These are phyloP conservation scores for Spilogale gracilis DNA, from an alignment of 2,113 vertebrate species.

Conservation along the genomic window DNA sequence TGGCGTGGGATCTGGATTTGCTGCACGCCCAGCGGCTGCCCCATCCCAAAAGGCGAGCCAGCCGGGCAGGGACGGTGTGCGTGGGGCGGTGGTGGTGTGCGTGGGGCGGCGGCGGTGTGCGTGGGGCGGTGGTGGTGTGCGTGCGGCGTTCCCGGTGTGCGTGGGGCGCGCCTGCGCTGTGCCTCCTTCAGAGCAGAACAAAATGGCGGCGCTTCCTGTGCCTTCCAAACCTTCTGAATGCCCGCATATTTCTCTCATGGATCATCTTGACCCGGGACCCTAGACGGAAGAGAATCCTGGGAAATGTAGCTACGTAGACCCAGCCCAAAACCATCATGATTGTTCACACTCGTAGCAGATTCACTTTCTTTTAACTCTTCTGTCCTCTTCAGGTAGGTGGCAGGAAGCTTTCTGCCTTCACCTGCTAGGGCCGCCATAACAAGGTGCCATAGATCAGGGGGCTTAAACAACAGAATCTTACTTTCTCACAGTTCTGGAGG, in stretches of 20 bases:
- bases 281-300: not conserved
- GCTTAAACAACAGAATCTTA: not conserved
- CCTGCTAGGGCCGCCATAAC: not conserved
- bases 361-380: not conserved
- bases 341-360: not conserved
- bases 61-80: fast-evolving
- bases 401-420: fast-evolving
- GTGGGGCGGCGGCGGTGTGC: too few species aligned
- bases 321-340: not conserved
- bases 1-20: not conserved
- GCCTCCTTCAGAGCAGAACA: not conserved
- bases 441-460: not conserved
- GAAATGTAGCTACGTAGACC: not conserved
- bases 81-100: not conserved
- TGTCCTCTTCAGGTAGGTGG: not conserved
- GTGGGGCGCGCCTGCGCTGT: not conserved
- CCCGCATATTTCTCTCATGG: not conserved
- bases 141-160: not conserved
- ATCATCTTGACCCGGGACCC: not conserved
- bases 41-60: not conserved
- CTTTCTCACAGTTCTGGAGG: not conserved
- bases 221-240: not conserved
- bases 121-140: too few species aligned
- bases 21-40: not conserved
- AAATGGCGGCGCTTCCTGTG: not conserved